phyloP scores from a whole-genome alignment of 37 sponge, comb jelly and placozoan genomes.

The Aplysina aerophoba region DNA sequence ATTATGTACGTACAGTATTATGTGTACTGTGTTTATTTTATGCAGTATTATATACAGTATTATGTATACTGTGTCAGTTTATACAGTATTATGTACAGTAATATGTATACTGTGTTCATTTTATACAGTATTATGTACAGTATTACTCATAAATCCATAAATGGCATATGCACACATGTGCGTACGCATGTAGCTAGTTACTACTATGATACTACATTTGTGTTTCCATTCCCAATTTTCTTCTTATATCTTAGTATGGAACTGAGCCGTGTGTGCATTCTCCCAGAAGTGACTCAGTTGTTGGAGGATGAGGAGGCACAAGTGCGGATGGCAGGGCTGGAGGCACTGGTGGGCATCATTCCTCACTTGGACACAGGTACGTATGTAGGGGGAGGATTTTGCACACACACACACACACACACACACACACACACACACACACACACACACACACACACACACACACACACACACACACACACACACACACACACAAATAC shows the following conservation, averaged over 20 bases:
- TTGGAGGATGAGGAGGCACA: conserved; percentile 57
- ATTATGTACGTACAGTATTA: not conserved
- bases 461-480: no score
- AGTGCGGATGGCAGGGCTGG: conserved; percentile 61
- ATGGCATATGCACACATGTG: no score
- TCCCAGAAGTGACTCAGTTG: conserved; percentile 60
- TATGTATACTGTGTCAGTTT: no score
- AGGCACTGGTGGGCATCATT: conserved; percentile 45
- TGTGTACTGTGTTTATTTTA: not conserved
- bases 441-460: no score
- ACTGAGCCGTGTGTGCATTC: conserved; percentile 34
- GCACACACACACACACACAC: no score
- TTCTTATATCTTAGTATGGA: conserved; percentile 21
- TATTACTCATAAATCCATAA: no score
- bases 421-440: no score
- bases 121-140: conserved; percentile 5
- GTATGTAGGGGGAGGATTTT: no score
- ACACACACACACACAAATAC: no score
- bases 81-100: not conserved
- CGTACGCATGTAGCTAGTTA: no score
- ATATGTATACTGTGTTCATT: not conserved
- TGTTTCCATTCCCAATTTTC: not conserved
- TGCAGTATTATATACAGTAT: not conserved
- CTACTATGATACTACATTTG: no score
- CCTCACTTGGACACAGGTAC: no score